Evolutionary conservation across 2,797 vertebrate species (phyloP).

Genomic region (Sylvilagus floridanus): DNA sequence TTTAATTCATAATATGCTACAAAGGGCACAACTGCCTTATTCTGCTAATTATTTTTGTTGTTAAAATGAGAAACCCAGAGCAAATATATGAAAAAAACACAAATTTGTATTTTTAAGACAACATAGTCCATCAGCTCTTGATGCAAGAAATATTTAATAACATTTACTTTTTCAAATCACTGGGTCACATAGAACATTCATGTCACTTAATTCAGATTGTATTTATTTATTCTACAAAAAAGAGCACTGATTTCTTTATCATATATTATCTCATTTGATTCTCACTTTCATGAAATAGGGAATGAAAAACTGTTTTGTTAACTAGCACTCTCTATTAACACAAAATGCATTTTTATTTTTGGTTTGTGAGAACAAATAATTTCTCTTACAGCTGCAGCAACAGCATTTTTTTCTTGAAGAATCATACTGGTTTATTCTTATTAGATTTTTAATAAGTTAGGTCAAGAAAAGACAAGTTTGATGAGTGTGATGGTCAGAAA

Average conservation of each 20-base stretch:
- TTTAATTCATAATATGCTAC: not conserved
- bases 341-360: not conserved
- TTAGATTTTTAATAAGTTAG: not conserved
- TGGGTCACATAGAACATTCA: not conserved
- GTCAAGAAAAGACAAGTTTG: not conserved
- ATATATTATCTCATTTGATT: not conserved
- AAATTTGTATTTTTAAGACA: not conserved
- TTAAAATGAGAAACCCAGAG: constrained; percentile 13
- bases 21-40: not conserved
- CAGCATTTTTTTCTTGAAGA: not conserved
- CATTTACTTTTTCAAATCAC: not conserved
- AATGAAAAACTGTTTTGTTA: constrained; percentile 3
- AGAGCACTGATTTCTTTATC: not conserved
- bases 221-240: not conserved
- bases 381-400: not conserved
- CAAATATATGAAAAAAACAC: constrained; percentile 1
- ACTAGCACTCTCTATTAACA: not conserved
- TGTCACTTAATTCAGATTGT: not conserved
- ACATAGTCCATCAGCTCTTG: not conserved
- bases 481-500: not conserved
- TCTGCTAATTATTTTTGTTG: constrained; percentile 28
- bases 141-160: constrained; percentile 10
- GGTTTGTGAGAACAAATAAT: not conserved
- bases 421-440: not conserved
- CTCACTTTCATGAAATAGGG: constrained; percentile 14